Percentiles rank a stretch among this genome's conserved stretches.
Evolutionary conservation across 2,888 invertebrate genomes (phyloP).

Genomic region (Corbicula japonica): DNA sequence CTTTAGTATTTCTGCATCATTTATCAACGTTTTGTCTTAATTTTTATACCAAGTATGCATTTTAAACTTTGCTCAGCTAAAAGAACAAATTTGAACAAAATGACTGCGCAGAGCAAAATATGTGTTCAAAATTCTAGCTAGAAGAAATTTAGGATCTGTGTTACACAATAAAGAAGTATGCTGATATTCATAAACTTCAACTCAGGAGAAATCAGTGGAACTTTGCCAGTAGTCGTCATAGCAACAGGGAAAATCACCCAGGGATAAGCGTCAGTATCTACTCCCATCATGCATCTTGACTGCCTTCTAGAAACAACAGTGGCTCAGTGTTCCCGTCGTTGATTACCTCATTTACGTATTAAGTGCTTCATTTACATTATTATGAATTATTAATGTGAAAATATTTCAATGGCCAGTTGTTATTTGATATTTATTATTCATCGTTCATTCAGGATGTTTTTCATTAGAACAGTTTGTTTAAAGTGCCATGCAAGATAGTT

Average conservation of each 20-base stretch:
- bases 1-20: constrained; percentile 15
- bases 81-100: constrained; percentile 6
- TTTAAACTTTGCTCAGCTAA: constrained; percentile 10
- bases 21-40: constrained; percentile 5
- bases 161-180: no score
- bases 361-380: no score
- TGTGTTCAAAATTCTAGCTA: no score
- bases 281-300: constrained; percentile 30
- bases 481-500: no score
- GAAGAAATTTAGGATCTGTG: no score
- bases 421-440: no score
- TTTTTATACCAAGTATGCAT: not conserved
- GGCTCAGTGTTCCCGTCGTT: constrained; percentile 35
- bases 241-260: constrained; percentile 18
- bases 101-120: no score
- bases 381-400: no score
- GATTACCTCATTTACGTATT: constrained; percentile 28
- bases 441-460: no score
- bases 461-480: no score
- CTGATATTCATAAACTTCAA: not conserved
- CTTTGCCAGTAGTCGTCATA: constrained; percentile 17
- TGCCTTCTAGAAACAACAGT: constrained; percentile 34
- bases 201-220: constrained; percentile 39
- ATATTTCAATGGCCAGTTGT: no score
- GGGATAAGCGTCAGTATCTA: constrained; percentile 32